These are phyloP conservation scores for Orchesella cincta DNA, from an alignment of 1,140 invertebrate species.

Conservation along the genomic window DNA sequence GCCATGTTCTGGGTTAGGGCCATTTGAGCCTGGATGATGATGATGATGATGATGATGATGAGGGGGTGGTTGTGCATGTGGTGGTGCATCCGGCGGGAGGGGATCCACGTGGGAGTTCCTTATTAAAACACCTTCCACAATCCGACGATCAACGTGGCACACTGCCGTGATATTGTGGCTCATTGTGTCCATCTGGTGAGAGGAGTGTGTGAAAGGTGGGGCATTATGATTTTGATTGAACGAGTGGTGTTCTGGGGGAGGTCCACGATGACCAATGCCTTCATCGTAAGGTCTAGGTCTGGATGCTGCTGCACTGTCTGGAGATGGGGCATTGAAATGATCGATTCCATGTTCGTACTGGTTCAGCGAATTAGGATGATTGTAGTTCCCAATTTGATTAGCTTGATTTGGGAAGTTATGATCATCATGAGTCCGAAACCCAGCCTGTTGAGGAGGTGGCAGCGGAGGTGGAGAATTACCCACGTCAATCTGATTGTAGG, in stretches of 20 bases:
- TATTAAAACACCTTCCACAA: too few relatives aligned
- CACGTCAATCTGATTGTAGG: neutral
- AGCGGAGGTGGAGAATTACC: neutral
- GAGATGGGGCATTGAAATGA: constrained; percentile 9
- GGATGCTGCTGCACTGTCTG: neutral
- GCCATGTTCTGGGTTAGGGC: too few relatives aligned
- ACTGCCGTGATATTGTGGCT: too few relatives aligned
- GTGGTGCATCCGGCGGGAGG: neutral
- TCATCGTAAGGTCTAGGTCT: neutral
- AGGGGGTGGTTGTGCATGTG: neutral
- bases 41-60: neutral
- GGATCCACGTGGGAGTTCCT: too few relatives aligned
- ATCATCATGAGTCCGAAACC: neutral
- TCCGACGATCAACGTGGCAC: too few relatives aligned
- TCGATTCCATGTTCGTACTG: neutral
- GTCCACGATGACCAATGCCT: neutral
- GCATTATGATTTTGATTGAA: neutral
- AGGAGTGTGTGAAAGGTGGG: neutral
- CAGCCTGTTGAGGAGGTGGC: neutral
- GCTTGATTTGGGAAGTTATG: too few relatives aligned
- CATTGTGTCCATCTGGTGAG: neutral
- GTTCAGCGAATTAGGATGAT: neutral
- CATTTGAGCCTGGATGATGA: neutral
- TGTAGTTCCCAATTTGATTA: too few relatives aligned
- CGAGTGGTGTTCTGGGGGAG: neutral